Conservation (phyloP, 1,140 invertebrate species). For the Orchesella cincta region DNA sequence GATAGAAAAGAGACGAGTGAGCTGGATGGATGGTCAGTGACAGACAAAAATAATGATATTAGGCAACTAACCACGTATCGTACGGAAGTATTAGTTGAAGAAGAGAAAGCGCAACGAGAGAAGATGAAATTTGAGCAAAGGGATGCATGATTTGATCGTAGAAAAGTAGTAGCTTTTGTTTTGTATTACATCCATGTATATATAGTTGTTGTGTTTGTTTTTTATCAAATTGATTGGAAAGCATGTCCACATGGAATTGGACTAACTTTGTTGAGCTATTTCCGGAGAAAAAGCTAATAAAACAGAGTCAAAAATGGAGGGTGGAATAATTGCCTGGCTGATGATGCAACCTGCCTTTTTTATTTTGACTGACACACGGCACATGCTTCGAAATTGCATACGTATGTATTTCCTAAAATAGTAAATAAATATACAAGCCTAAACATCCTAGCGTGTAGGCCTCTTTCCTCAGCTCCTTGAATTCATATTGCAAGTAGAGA, state of each 20-base stretch:
- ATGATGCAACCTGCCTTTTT: background rate
- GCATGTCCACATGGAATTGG: background rate
- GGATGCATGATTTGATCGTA: background rate
- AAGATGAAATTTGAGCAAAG: background rate
- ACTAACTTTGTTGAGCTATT: background rate
- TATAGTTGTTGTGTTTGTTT: too few relatives aligned
- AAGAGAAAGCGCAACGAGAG: background rate
- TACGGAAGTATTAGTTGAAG: background rate
- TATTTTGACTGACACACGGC: too few relatives aligned
- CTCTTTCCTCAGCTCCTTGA: background rate
- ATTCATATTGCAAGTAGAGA: background rate
- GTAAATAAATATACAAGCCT: background rate
- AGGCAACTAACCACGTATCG: too few relatives aligned
- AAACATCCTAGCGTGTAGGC: background rate
- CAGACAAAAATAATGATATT: background rate
- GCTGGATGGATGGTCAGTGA: conserved; percentile 1
- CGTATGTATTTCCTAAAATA: background rate
- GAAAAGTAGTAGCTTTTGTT: background rate
- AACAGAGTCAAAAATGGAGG: background rate
- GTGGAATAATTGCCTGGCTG: background rate
- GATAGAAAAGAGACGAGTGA: background rate
- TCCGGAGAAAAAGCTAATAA: background rate
- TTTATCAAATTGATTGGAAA: conserved; percentile 21
- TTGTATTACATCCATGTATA: background rate
- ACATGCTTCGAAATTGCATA: too few relatives aligned